phyloP scores from a whole-genome alignment of 2,113 vertebrate species.

The Machaerirhynchus nigripectus region DNA sequence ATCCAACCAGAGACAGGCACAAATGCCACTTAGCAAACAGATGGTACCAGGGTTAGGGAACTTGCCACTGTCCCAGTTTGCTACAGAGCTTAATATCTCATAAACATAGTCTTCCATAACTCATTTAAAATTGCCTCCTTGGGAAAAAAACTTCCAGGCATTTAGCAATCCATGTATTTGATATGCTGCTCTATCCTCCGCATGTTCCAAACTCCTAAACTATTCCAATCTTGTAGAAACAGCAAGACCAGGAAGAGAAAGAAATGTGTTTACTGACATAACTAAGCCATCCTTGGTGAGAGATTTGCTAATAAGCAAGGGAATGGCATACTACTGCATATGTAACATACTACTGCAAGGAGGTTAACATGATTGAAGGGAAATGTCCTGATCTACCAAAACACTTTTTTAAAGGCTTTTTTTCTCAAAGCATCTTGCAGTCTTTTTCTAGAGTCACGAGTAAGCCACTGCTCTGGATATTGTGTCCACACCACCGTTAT shows the following conservation, averaged over 20 bases:
- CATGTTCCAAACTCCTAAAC: neutral
- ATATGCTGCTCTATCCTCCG: neutral
- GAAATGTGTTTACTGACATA: neutral
- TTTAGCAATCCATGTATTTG: neutral
- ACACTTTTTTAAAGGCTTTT: neutral
- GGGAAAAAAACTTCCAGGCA: neutral
- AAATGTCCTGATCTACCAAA: neutral
- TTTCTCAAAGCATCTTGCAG: neutral
- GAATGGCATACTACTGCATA: neutral
- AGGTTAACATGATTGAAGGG: neutral
- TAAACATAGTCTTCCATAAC: neutral
- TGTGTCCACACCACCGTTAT: neutral
- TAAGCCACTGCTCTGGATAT: neutral
- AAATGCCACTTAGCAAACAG: neutral
- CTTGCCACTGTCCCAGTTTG: neutral
- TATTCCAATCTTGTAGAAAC: neutral
- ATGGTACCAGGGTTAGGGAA: neutral
- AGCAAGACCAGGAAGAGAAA: neutral
- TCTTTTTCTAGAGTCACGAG: neutral
- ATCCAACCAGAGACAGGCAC: neutral
- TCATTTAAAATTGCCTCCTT: neutral
- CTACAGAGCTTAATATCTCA: neutral
- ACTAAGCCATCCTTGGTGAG: neutral
- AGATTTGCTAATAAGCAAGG: neutral
- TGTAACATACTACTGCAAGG: neutral